A percentile compares a stretch with the other conserved stretches of the same genome.
Conservation (phyloP, 2,888 invertebrate species). For the Schizotus pectinicornis region DNA sequence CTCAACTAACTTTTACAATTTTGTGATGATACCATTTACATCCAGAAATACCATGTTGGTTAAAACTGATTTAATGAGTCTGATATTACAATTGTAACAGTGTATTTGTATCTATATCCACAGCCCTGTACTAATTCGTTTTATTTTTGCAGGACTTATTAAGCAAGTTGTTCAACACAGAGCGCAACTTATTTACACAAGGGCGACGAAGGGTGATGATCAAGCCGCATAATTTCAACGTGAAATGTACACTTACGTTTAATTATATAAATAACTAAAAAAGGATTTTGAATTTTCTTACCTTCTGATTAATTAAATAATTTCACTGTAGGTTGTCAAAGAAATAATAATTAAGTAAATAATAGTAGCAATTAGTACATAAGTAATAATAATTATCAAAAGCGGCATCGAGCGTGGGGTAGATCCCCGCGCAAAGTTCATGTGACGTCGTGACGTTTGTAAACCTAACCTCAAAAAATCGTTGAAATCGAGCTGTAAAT, state of each 20-base stretch:
- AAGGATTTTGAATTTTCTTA: neutral
- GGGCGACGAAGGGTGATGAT: conserved; percentile 94
- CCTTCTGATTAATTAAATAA: no score
- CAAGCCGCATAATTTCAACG: conserved; percentile 68
- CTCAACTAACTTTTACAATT: neutral
- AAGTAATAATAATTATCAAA: no score
- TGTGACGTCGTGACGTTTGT: neutral
- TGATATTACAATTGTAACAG: conserved; percentile 49
- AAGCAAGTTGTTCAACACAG: conserved; percentile 96
- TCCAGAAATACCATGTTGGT: conserved; percentile 47
- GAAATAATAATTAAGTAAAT: no score
- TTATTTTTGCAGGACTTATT: conserved; percentile 76
- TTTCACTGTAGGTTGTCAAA: no score
- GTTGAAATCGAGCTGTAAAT: neutral
- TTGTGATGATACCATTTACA: conserved; percentile 44
- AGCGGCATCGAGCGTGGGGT: no score
- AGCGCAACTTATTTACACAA: conserved; percentile 96
- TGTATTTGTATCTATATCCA: no score
- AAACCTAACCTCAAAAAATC: conserved; percentile 6
- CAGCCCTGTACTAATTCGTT: neutral
- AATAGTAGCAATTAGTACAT: no score
- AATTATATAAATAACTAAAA: conserved; percentile 26
- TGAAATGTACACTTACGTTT: conserved; percentile 31
- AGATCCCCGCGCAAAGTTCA: no score
- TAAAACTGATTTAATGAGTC: conserved; percentile 70